Conservation (phyloP, 2,797 vertebrate genomes). For the Poecilia velifera region DNA sequence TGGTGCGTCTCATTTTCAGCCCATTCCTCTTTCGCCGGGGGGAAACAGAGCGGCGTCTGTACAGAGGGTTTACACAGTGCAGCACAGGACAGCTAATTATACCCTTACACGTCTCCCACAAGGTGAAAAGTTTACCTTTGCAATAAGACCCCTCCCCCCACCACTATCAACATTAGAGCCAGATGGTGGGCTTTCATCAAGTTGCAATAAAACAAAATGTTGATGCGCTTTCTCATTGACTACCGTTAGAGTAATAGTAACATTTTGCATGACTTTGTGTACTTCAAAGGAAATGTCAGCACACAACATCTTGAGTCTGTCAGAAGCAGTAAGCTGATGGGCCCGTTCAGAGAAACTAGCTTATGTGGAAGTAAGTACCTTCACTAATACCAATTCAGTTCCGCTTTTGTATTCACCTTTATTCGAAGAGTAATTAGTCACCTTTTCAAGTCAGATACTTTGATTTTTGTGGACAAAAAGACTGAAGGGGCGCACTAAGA, state of each 20-base stretch:
- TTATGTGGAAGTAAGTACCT: constrained; percentile 70
- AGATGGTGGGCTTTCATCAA: background rate
- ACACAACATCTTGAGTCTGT: constrained; percentile 57
- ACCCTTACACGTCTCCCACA: constrained; percentile 19
- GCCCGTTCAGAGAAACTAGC: constrained; percentile 64
- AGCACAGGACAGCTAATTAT: constrained; percentile 50
- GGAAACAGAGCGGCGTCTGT: constrained; percentile 60
- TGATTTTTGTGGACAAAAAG: background rate
- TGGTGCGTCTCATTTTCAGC: constrained; percentile 38
- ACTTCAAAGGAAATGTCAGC: constrained; percentile 70
- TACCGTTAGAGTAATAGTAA: background rate
- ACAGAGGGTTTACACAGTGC: constrained; percentile 48
- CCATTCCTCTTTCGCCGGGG: constrained; percentile 31
- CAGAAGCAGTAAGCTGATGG: constrained; percentile 74
- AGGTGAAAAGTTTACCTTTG: constrained; percentile 29
- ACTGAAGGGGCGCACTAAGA: no score
- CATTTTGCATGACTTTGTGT: constrained; percentile 16
- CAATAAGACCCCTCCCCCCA: background rate
- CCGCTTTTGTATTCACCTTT: background rate
- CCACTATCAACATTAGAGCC: background rate
- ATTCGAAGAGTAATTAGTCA: background rate
- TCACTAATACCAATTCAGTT: background rate
- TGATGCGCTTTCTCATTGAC: background rate
- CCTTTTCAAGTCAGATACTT: background rate
- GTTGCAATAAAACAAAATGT: background rate